Percentiles rank a stretch among this genome's conserved stretches.
These are phyloP conservation scores for Nebria brevicollis DNA, from an alignment of 2,888 invertebrate genomes.

Conservation along the genomic window DNA sequence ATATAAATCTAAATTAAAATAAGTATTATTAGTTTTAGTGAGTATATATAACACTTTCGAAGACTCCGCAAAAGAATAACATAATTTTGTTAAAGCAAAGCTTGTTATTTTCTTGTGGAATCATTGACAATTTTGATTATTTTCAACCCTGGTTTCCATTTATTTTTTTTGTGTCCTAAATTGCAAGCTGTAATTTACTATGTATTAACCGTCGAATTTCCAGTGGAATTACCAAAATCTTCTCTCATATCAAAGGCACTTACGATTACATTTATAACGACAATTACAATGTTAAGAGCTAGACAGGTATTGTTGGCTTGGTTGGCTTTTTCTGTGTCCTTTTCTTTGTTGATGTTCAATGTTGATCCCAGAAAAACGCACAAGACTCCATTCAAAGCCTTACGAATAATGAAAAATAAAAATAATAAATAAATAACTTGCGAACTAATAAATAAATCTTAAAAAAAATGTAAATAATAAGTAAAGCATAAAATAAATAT, in stretches of 20 bases:
- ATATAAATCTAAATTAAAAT: no score
- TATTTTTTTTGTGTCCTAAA: not conserved
- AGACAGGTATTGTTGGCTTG: conserved; percentile 70
- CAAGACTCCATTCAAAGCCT: conserved; percentile 71
- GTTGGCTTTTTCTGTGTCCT: conserved; percentile 69
- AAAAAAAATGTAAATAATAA: conserved; percentile 37
- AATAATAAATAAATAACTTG: conserved; percentile 48
- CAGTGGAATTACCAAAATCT: not conserved
- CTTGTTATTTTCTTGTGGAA: no score
- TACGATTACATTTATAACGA: conserved; percentile 70
- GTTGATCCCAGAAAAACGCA: conserved; percentile 70
- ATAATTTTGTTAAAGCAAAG: not conserved
- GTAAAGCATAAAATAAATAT: conserved; percentile 34
- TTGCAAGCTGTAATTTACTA: not conserved
- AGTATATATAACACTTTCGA: no score
- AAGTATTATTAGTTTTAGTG: no score
- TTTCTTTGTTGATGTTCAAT: conserved; percentile 71
- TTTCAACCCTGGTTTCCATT: not conserved
- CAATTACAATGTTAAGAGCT: conserved; percentile 69
- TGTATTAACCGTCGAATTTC: not conserved
- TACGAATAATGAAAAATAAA: conserved; percentile 50
- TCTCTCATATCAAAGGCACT: conserved; percentile 69
- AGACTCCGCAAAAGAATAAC: not conserved
- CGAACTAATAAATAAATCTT: conserved; percentile 45
- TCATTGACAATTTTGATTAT: not conserved